Percentiles rank a stretch among this genome's conserved stretches.
Conservation (phyloP, 2,113 vertebrate genomes). For the Ailuropoda melanoleuca region DNA sequence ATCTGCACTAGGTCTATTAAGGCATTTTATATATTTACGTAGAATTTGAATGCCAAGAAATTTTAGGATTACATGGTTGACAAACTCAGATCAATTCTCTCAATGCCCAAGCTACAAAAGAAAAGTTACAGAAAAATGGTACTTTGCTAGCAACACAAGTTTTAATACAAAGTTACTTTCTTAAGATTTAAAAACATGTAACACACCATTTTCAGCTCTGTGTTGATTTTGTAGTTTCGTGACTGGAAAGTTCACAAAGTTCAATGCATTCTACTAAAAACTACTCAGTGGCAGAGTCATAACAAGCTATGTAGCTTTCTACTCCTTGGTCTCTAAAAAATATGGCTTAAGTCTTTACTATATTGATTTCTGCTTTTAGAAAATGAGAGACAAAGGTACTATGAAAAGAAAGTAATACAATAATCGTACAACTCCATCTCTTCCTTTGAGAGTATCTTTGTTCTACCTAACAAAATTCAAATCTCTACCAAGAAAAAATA, state of each 20-base stretch:
- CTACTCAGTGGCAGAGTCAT: neutral
- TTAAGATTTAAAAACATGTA: neutral
- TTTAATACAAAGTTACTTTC: neutral
- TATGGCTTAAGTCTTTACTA: neutral
- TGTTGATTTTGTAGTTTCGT: neutral
- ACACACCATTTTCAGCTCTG: neutral
- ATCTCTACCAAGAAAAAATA: neutral
- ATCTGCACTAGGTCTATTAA: neutral
- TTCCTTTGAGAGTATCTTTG: neutral
- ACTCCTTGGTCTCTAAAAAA: neutral
- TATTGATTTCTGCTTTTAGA: neutral
- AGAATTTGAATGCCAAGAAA: slow-evolving; percentile 14
- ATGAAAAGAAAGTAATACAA: neutral
- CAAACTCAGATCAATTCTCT: neutral
- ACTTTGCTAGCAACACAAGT: neutral
- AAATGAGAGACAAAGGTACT: neutral
- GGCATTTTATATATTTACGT: neutral
- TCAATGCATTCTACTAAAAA: neutral
- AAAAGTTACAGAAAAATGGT: neutral
- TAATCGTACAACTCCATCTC: neutral
- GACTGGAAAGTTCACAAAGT: neutral
- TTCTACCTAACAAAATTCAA: neutral
- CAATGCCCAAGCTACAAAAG: neutral
- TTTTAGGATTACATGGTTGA: neutral
- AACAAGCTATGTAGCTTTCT: neutral